A percentile compares a stretch with the other conserved stretches of the same genome.
Conservation (phyloP, 2,888 invertebrate species). For the Ethmia dodecea region DNA sequence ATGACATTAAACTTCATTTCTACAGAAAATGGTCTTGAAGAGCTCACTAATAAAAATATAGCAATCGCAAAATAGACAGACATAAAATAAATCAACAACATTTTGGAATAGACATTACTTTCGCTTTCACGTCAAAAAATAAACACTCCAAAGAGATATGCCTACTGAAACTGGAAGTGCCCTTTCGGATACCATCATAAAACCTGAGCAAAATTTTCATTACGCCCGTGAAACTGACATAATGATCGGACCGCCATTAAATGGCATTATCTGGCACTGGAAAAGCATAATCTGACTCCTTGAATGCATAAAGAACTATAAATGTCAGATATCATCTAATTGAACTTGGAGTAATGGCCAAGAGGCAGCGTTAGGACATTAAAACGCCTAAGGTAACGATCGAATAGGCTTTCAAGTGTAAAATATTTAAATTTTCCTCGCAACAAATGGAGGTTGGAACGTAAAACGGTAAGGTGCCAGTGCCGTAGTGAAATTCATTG, state of each 20-base stretch:
- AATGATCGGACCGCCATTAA: conserved; percentile 68
- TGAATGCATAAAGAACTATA: conserved; percentile 75
- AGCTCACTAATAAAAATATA: too few relatives aligned
- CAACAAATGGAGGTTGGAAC: conserved; percentile 48
- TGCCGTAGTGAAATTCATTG: conserved; percentile 47
- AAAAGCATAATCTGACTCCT: conserved; percentile 64
- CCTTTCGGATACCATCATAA: conserved; percentile 46
- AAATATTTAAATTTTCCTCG: conserved; percentile 65
- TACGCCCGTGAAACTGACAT: conserved; percentile 55
- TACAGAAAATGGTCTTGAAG: too few relatives aligned
- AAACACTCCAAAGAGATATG: conserved; percentile 36
- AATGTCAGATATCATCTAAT: conserved; percentile 75
- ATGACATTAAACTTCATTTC: too few relatives aligned
- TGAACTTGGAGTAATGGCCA: conserved; percentile 60
- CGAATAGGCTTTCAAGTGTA: conserved; percentile 50
- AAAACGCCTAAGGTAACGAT: conserved; percentile 64
- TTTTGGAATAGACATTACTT: too few relatives aligned
- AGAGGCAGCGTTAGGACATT: conserved; percentile 40
- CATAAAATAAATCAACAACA: too few relatives aligned
- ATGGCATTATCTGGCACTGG: conserved; percentile 61
- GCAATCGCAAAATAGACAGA: too few relatives aligned
- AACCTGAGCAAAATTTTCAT: conserved; percentile 66
- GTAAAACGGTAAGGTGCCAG: conserved; percentile 29
- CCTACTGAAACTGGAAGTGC: conserved; percentile 38
- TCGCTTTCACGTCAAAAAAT: conserved; percentile 25